These are phyloP conservation scores for Nesidiocoris tenuis DNA, from an alignment of 2,888 invertebrate species.

Conservation along the genomic window DNA sequence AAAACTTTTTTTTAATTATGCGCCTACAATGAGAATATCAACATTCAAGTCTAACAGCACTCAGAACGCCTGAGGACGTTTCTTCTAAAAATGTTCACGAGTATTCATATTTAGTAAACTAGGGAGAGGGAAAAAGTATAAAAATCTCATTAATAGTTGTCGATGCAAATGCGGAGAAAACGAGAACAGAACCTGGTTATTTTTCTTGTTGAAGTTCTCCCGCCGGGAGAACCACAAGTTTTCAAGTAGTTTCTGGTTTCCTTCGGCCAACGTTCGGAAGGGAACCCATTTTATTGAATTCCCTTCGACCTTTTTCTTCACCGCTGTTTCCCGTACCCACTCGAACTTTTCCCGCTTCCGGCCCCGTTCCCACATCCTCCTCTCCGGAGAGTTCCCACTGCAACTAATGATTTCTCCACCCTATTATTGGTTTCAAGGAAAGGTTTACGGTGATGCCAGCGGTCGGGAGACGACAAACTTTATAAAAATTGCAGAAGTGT, in stretches of 20 bases:
- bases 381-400: slow-evolving; percentile 11
- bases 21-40: too few relatives aligned
- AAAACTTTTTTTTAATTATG: too few relatives aligned
- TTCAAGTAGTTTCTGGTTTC: slow-evolving; percentile 25
- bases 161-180: too few relatives aligned
- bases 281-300: slow-evolving; percentile 29
- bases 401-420: slow-evolving; percentile 38
- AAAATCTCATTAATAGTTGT: too few relatives aligned
- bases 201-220: slow-evolving; percentile 14
- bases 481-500: slow-evolving; percentile 34
- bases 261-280: not conserved
- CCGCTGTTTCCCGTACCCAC: not conserved
- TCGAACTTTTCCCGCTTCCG: slow-evolving; percentile 15
- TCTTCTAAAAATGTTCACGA: too few relatives aligned
- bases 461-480: slow-evolving; percentile 23
- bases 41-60: too few relatives aligned
- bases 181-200: not conserved
- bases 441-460: not conserved
- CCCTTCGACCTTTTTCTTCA: slow-evolving; percentile 1
- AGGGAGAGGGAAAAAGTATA: too few relatives aligned
- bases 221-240: slow-evolving; percentile 24
- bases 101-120: too few relatives aligned
- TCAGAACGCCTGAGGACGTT: too few relatives aligned
- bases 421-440: slow-evolving; percentile 26
- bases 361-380: not conserved